Evolutionary conservation across 2,113 vertebrate genomes (phyloP), one percentile per base, ranked within the genome.

Genomic region (Eulemur macaco): DNA sequence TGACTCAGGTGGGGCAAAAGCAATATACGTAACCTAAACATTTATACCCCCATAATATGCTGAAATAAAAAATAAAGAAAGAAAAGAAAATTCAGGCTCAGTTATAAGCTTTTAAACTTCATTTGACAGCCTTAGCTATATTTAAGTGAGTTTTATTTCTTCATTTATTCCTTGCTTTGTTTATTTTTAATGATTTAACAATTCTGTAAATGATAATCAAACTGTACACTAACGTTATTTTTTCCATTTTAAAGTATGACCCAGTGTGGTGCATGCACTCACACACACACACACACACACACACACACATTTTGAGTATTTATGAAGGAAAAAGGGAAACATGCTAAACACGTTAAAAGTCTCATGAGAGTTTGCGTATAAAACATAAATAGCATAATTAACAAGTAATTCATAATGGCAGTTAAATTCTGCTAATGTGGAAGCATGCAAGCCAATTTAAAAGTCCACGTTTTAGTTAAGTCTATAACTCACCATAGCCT

Each of bases 351-450:
- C 47, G 21, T 91, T 90, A 73, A 69, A 90, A 92, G 47, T 91
- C n/a, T 93, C 52, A 94, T 63, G 60, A 63, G 60, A 93, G 47
- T 71, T 64, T 95, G 77, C 34, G 54, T 91, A 86, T 85, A 94
- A 88, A 97, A 50, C 60, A 85, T 88, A 84, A 93, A 60, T 29
- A 86, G 74, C 56, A 86, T 93, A 91, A 96, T 90, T 97, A 96
- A 94, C n/a, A 97, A 91, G 42, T 90, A 83, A 94, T 95, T 96
- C 82, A 97, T 96, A 80, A 86, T 60, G 52, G 50, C 85, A 96
- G 74, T 97, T 96, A 94, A 92, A 89, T 80, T 96, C 69, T 96
- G n/a, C 73, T 81, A 92, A 21, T 93, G 47, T 94, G 60, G 90
- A 96, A 84, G n/a, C 77, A 81, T 91, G 12, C 31, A 94, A 76